phyloP scores from a whole-genome alignment of 2,888 invertebrate genomes.

The Dioctria linearis region DNA sequence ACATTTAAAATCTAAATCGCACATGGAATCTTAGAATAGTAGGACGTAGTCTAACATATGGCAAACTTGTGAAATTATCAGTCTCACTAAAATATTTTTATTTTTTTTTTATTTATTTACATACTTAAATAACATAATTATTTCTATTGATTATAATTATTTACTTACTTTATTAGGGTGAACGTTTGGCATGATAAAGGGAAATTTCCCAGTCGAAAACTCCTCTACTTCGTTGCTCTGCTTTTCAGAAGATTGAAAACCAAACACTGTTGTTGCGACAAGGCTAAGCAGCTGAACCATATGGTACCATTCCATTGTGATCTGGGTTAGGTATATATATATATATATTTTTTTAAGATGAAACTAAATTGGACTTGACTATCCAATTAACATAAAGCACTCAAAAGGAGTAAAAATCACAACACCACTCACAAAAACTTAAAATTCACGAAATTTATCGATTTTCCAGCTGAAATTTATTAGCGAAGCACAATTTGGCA shows the following conservation, averaged over 20 bases:
- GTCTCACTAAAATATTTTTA: too few species aligned
- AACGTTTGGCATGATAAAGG: slow-evolving; percentile 88
- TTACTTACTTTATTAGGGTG: slow-evolving; percentile 82
- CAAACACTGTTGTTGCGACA: slow-evolving; percentile 31
- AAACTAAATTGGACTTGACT: slow-evolving; percentile 7
- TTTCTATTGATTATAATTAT: background rate
- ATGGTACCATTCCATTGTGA: slow-evolving; percentile 57
- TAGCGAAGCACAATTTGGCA: slow-evolving; percentile 29
- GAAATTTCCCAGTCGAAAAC: slow-evolving; percentile 72
- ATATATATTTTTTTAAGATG: background rate
- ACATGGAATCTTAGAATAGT: background rate
- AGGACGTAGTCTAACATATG: background rate
- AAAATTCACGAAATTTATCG: slow-evolving; percentile 21
- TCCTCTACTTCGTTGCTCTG: slow-evolving; percentile 4
- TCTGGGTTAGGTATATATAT: background rate
- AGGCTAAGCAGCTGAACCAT: slow-evolving; percentile 55
- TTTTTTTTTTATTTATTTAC: too few species aligned
- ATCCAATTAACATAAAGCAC: slow-evolving; percentile 11
- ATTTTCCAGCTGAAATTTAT: slow-evolving; percentile 16
- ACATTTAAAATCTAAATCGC: background rate
- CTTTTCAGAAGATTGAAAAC: slow-evolving; percentile 17
- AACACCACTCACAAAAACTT: background rate
- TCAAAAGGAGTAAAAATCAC: too few species aligned
- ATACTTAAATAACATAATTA: background rate
- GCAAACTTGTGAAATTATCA: too few species aligned